Evolutionary conservation across 1,140 invertebrate species (phyloP), one percentile per base, ranked within the genome.

Genomic region (Lepidurus apus): DNA sequence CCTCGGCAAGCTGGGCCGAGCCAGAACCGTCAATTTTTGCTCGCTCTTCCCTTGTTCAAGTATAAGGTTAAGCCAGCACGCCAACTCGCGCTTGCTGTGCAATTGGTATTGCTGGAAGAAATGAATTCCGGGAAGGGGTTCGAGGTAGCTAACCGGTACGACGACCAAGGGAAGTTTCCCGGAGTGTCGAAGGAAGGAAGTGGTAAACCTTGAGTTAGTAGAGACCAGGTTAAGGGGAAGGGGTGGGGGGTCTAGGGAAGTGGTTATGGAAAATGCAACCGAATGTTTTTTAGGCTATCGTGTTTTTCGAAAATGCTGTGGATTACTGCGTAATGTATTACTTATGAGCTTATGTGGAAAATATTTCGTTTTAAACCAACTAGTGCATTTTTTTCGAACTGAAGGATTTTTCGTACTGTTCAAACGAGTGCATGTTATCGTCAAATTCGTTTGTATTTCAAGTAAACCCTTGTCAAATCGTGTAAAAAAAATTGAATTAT

Each of bases 171-270:
- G 17, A 65, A 65, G n/a, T 13, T 21, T 13, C 21, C 53, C 17
- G 1, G 21, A n/a, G 6, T 17, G 53, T 13, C 13, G 53, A 13
- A 34, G 9, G 13, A 65, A 65, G 53, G 53, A 65, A 65, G 53
- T 65, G 53, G 53, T n/a, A 65, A 65, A 65, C 53, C 53, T 65
- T 21, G 53, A 65, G 17, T 9, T 65, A 65, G 53, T 65, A 65
- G 0, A 21, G 34, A 34, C 34, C 34, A 34, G 34, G 34, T 34
- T 34, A 34, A 34, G 34, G 34, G 34, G 2, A 4, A 34, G 34
- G 34, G 34, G 34, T 34, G 34, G 34, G 34, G 34, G 34, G 34
- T 34, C 8, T 21, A 65, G 53, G 53, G 53, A 65, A 65, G 53
- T 65, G 53, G 53, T 65, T 65, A 21, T 65, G 53, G 53, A 65